Base-by-base conservation (phyloP, 1,140 invertebrate species). In the Temnothorax nylanderi region DNA sequence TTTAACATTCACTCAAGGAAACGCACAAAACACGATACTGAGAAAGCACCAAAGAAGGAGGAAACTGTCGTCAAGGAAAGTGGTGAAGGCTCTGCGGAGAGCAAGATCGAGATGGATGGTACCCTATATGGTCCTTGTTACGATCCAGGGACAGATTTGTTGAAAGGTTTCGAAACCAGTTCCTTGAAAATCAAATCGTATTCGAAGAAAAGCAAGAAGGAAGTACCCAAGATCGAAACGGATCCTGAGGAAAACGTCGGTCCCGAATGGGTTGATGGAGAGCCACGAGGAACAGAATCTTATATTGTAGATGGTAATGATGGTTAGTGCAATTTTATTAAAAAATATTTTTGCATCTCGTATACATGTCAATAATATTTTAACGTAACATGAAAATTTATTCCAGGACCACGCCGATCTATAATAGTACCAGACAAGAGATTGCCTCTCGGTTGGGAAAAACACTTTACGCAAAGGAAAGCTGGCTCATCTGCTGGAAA, bases 361-460 rank as follows among this genome's bases (percentile, higher is more conserved):
- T 72, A 64, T 37, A 64, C 7, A 10, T 75, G 6, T 21, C 32
- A 26, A 34, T 84, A n/a, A 34, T 44, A 5, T 32, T 49, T 44
- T 49, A 51, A n/a, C 51, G 0, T 47, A 44, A 75, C 60, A 16
- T 76, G 5, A 1, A 87, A 32, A n/a, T 69, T 62, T 87, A 6
- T 49, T 49, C 72, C 80, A 93, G 93, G 93, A 75, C 94, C 95
- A 74, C 95, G 96, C 69, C 96, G 96, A n/a, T 96, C 97, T 1
- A 96, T 97, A 56, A 96, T 97, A 93, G 97, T 98, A 16, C 95
- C 96, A 84, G 97, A 98, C 94, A 97, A 96, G 86, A 95, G 97
- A 72, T 92, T 98, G 89, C 97, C 97, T 2, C 91, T 95, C 3
- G 97, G 97, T 5, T 98, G 97, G 97, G 96, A 96, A 2, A 98